These are phyloP conservation scores for Melanostoma mellinum DNA, from an alignment of 2,888 invertebrate genomes.

Conservation along the genomic window DNA sequence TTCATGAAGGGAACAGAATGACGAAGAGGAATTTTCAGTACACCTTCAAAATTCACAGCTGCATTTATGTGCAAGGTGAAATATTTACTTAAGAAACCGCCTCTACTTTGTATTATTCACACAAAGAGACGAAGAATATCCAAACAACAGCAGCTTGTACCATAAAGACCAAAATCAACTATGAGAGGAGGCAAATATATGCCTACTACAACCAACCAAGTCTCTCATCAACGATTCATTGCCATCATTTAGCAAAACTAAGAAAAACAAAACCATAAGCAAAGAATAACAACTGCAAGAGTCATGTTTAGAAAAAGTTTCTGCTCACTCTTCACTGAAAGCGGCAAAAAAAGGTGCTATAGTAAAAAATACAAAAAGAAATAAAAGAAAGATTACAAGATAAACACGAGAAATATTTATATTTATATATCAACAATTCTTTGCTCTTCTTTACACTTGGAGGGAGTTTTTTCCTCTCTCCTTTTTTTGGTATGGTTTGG, in stretches of 20 bases:
- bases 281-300: constrained; percentile 64
- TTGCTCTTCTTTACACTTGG: constrained; percentile 43
- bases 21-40: background rate
- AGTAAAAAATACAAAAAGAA: constrained; percentile 14
- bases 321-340: constrained; percentile 16
- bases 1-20: background rate
- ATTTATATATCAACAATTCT: constrained; percentile 33
- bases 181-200: constrained; percentile 16
- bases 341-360: constrained; percentile 48
- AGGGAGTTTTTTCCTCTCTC: constrained; percentile 39
- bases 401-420: constrained; percentile 57
- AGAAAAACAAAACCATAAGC: constrained; percentile 56
- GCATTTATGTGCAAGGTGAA: constrained; percentile 19
- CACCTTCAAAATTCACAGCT: constrained; percentile 27
- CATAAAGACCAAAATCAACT: constrained; percentile 23
- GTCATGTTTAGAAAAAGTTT: constrained; percentile 46
- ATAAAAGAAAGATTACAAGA: constrained; percentile 28
- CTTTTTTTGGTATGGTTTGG: too few species aligned
- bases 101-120: constrained; percentile 29
- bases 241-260: constrained; percentile 68
- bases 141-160: background rate
- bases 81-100: constrained; percentile 21
- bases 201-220: constrained; percentile 7
- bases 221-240: constrained; percentile 71
- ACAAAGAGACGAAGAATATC: constrained; percentile 23